Percentiles rank a stretch among this genome's conserved stretches.
These are phyloP conservation scores for Callipepla squamata DNA, from an alignment of 2,113 vertebrate species.

Conservation along the genomic window DNA sequence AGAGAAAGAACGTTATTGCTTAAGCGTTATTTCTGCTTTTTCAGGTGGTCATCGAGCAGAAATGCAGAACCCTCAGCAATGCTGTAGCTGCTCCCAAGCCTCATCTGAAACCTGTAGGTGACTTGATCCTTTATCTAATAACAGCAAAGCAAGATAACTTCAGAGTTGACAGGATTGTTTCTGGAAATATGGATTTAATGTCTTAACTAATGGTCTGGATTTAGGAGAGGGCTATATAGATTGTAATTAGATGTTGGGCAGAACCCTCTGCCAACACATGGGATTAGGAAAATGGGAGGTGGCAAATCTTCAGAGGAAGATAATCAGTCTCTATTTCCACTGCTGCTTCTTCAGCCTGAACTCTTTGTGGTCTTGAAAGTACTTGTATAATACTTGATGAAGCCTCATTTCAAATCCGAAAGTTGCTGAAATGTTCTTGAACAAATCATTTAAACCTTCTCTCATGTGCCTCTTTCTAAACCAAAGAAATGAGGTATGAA, in stretches of 20 bases:
- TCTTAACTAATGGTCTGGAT: not conserved
- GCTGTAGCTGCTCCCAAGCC: not conserved
- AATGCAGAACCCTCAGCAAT: not conserved
- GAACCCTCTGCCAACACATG: not conserved
- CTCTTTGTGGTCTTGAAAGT: not conserved
- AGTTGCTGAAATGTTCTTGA: not conserved
- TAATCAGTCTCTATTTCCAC: not conserved
- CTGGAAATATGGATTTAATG: not conserved
- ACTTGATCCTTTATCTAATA: not conserved
- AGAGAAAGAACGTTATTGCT: not conserved
- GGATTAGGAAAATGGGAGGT: not conserved
- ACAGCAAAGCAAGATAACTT: not conserved
- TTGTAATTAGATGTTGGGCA: not conserved
- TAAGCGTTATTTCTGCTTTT: not conserved
- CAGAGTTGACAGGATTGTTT: not conserved
- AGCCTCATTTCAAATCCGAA: not conserved
- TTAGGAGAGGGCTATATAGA: not conserved
- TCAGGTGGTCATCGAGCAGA: conserved; percentile 1
- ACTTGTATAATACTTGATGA: not conserved
- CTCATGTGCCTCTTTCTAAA: not conserved
- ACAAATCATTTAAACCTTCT: not conserved
- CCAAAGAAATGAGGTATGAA: no score
- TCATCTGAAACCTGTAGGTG: conserved; percentile 38
- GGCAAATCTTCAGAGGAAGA: not conserved
- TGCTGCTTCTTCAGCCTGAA: not conserved